Evolutionary conservation across 2,113 vertebrate species (phyloP).

Genomic region (Corythoichthys haematopterus): DNA sequence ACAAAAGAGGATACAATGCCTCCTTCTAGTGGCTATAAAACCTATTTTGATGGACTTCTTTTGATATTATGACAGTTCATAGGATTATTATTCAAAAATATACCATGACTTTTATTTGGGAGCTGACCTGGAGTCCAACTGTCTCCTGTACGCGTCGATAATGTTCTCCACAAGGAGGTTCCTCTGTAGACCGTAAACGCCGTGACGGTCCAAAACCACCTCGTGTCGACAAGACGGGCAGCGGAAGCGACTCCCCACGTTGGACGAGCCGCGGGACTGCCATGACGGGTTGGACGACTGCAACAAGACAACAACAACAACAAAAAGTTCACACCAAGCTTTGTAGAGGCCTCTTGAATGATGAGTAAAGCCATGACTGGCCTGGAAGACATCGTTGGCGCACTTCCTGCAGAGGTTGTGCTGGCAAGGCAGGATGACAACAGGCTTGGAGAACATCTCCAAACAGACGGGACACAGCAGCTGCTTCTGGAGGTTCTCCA

Average conservation of each 20-base stretch:
- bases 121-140: slow-evolving; percentile 77
- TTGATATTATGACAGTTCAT: neutral
- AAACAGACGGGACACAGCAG: slow-evolving; percentile 79
- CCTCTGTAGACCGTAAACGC: slow-evolving; percentile 82
- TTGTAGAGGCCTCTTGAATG: neutral
- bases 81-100: neutral
- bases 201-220: slow-evolving; percentile 84
- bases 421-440: slow-evolving; percentile 80
- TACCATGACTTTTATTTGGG: neutral
- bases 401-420: slow-evolving; percentile 81
- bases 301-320: neutral
- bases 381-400: slow-evolving; percentile 77
- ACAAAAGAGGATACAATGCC: neutral
- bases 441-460: slow-evolving; percentile 79
- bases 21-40: neutral
- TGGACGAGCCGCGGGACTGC: slow-evolving; percentile 79
- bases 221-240: slow-evolving; percentile 88
- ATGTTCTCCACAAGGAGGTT: slow-evolving; percentile 93
- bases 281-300: slow-evolving; percentile 83
- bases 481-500: slow-evolving; percentile 84
- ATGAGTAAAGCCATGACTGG: neutral
- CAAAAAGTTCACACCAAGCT: too few relatives aligned
- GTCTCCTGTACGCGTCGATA: slow-evolving; percentile 83
- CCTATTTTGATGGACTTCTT: neutral
- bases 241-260: slow-evolving; percentile 80